Evolutionary conservation across 2,888 invertebrate species (phyloP), one percentile per base, ranked within the genome.

Genomic region (Thera britannica): DNA sequence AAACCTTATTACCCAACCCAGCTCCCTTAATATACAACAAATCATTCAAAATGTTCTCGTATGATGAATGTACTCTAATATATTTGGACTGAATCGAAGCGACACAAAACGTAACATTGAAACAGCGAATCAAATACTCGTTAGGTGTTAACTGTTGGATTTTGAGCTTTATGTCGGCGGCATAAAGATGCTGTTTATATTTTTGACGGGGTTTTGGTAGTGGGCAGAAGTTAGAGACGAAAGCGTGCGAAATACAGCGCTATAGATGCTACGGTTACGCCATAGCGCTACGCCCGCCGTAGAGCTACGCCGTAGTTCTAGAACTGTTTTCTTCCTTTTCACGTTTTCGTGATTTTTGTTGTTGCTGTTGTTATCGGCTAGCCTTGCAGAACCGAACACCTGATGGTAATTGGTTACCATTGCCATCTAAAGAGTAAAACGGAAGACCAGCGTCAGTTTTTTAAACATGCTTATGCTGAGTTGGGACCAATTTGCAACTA

Each of bases 71-170:
- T 76, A 75, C 72, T 78, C 75, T 81, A 81, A 82, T 80, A 78
- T 83, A 77, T 82, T 79, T 78, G 81, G 76, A 76, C 75, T 73
- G 77, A 79, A 81, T 81, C 75, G 80, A 79, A 78, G 74, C 72
- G 76, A 77, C 79, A 79, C 82, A 80, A 79, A 79, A 78, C 78
- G 78, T 78, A 74, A 80, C 79, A 80, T 78, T 72, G 72, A 79
- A 82, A 80, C 81, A 77, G 79, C 78, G 82, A 85, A 87, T 86
- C 86, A 86, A 86, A 87, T 79, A 81, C 83, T 85, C 83, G 84
- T 87, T 84, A 85, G 76, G 62, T 64, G 55, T 23, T 35, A 51
- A 65, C 61, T 59, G 70, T 62, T 63, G 75, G 71, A 83, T 76
- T 79, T 73, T 78, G 72, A 73, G 81, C 80, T 73, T 71, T 82